Percentiles rank a stretch among this genome's conserved stretches.
These are phyloP conservation scores for Scaptomyza flava DNA, from an alignment of 2,888 invertebrate genomes.

Conservation along the genomic window DNA sequence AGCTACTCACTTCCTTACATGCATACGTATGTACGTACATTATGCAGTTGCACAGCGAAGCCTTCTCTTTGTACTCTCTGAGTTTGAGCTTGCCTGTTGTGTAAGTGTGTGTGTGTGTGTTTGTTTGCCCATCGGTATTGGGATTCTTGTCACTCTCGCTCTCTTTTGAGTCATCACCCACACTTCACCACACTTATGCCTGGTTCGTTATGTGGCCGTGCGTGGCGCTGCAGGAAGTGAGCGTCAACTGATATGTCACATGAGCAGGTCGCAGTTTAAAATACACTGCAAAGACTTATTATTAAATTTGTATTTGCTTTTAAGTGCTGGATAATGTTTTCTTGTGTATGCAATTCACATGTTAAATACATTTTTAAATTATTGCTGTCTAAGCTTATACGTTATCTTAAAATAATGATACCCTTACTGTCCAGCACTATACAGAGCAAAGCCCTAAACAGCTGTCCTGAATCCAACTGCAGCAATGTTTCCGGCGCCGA, in stretches of 20 bases:
- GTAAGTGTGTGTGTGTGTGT: constrained; percentile 32
- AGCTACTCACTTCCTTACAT: background rate
- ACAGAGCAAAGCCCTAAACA: constrained; percentile 25
- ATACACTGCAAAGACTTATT: constrained; percentile 29
- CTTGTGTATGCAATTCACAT: too few relatives aligned
- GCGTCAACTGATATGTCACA: constrained; percentile 8
- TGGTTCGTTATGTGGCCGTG: constrained; percentile 38
- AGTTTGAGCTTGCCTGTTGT: constrained; percentile 3
- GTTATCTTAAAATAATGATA: background rate
- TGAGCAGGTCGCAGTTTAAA: constrained; percentile 1
- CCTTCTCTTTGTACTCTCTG: constrained; percentile 40
- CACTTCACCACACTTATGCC: constrained; percentile 18
- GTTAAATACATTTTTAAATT: background rate
- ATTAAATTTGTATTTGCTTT: too few relatives aligned
- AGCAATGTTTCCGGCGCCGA: constrained; percentile 41
- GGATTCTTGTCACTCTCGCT: constrained; percentile 71
- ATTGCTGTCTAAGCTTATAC: background rate
- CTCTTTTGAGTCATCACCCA: constrained; percentile 69
- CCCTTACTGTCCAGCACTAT: background rate
- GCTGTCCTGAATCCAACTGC: constrained; percentile 63
- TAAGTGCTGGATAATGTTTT: too few relatives aligned
- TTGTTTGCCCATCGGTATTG: constrained; percentile 38
- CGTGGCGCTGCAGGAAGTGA: constrained; percentile 43
- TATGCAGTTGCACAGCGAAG: constrained; percentile 31
- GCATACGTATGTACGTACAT: constrained; percentile 2